phyloP scores from a whole-genome alignment of 1,140 invertebrate genomes.

The Aphaenogaster floridana region DNA sequence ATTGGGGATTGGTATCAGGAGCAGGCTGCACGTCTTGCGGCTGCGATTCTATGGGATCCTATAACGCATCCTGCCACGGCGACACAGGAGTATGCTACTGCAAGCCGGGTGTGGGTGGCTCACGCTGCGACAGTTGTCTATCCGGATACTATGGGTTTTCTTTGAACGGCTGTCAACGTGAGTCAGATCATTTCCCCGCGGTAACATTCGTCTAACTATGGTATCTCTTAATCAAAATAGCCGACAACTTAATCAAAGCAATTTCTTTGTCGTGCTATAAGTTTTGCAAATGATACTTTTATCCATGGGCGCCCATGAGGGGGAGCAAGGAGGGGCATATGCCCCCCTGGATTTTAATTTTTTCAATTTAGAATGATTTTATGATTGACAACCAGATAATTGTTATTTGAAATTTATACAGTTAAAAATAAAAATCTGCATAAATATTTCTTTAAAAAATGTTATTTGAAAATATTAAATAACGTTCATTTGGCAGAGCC shows the following conservation, averaged over 20 bases:
- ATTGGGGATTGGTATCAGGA: conserved; percentile 91
- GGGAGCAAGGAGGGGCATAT: too few species aligned
- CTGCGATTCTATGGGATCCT: conserved; percentile 92
- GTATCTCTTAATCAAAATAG: neutral
- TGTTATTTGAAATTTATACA: too few species aligned
- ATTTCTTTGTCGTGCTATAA: neutral
- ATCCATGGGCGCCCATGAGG: too few species aligned
- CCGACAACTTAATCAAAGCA: neutral
- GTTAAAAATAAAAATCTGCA: too few species aligned
- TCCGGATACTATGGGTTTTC: conserved; percentile 95
- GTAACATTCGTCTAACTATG: neutral
- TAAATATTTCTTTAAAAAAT: too few species aligned
- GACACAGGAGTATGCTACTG: conserved; percentile 94
- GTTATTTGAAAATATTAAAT: too few species aligned
- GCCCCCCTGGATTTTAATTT: too few species aligned
- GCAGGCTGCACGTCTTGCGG: conserved; percentile 91
- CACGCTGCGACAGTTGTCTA: conserved; percentile 93
- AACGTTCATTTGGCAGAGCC: too few species aligned
- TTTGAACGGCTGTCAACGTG: conserved; percentile 93
- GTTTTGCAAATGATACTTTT: neutral
- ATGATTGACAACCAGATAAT: too few species aligned
- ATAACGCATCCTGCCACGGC: conserved; percentile 91
- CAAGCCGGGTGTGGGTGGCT: conserved; percentile 94
- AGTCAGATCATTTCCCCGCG: conserved; percentile 74
- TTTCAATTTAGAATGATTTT: too few species aligned